Evolutionary conservation across 2,888 invertebrate species (phyloP).

Genomic region (Hydriomena furcata): DNA sequence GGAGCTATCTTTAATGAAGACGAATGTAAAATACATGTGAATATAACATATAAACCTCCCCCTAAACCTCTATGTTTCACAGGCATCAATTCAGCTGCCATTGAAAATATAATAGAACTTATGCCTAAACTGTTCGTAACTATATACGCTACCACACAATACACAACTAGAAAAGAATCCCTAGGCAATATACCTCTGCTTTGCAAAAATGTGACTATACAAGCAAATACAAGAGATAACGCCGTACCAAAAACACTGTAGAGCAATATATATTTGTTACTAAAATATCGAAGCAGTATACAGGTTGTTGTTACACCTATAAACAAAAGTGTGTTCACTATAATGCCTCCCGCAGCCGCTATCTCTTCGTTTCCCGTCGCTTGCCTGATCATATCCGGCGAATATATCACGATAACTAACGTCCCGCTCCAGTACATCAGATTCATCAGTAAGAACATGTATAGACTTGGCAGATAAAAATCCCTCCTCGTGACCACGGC

Average conservation of each 20-base stretch:
- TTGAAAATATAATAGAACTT: conserved; percentile 16
- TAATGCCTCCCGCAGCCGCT: conserved; percentile 19
- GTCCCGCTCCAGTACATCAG: conserved; percentile 33
- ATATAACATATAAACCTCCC: conserved; percentile 27
- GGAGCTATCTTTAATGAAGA: conserved; percentile 32
- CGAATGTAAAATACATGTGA: conserved; percentile 26
- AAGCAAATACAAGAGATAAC: not conserved
- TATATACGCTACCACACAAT: conserved; percentile 27
- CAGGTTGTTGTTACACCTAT: conserved; percentile 1
- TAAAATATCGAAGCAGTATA: conserved; percentile 6
- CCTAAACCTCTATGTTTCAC: conserved; percentile 36
- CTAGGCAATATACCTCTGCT: conserved; percentile 13
- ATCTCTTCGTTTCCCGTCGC: conserved; percentile 15
- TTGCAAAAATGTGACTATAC: conserved; percentile 23
- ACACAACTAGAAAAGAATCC: conserved; percentile 26
- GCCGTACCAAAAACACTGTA: conserved; percentile 5
- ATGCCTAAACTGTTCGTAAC: conserved; percentile 24
- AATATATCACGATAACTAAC: conserved; percentile 21
- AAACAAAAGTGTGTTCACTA: conserved; percentile 14
- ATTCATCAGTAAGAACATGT: conserved; percentile 22
- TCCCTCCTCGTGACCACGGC: conserved; percentile 19
- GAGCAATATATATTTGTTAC: conserved; percentile 26
- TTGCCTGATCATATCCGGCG: conserved; percentile 21
- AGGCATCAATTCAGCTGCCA: conserved; percentile 34
- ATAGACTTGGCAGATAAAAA: conserved; percentile 32